These are phyloP conservation scores for Phocoena phocoena DNA, from an alignment of 2,113 vertebrate species.

Conservation along the genomic window DNA sequence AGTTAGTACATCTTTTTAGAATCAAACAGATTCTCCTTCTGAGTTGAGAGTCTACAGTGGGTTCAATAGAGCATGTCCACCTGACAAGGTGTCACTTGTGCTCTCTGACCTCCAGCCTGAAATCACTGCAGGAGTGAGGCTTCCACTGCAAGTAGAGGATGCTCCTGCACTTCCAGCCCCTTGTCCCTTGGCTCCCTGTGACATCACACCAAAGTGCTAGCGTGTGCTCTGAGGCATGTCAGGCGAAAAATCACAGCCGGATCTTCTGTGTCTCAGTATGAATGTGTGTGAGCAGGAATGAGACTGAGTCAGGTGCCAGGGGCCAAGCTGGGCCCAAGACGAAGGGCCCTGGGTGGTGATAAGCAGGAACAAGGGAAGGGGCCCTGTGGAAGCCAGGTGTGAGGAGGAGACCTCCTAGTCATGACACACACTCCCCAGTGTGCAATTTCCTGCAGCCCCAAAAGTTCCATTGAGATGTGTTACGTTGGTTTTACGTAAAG, in stretches of 20 bases:
- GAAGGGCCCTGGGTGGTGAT: neutral
- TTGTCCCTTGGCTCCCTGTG: neutral
- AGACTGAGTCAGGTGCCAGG: neutral
- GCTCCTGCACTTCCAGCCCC: neutral
- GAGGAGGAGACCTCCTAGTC: neutral
- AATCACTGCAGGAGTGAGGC: neutral
- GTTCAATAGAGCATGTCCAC: neutral
- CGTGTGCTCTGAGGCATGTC: neutral
- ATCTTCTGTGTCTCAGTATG: neutral
- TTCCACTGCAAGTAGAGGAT: neutral
- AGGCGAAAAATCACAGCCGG: neutral
- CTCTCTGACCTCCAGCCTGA: neutral
- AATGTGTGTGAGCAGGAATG: neutral
- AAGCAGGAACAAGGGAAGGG: neutral
- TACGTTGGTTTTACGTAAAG: neutral
- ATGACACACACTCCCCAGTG: neutral
- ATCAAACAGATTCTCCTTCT: neutral
- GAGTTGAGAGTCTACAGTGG: neutral
- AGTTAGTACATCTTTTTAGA: neutral
- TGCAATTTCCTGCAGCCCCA: neutral
- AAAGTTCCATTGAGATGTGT: neutral
- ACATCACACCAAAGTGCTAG: neutral
- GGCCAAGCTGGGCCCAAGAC: neutral
- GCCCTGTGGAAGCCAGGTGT: neutral
- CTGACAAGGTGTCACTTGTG: neutral